phyloP scores from a whole-genome alignment of 2,888 invertebrate species.

The Andrena bicolor region DNA sequence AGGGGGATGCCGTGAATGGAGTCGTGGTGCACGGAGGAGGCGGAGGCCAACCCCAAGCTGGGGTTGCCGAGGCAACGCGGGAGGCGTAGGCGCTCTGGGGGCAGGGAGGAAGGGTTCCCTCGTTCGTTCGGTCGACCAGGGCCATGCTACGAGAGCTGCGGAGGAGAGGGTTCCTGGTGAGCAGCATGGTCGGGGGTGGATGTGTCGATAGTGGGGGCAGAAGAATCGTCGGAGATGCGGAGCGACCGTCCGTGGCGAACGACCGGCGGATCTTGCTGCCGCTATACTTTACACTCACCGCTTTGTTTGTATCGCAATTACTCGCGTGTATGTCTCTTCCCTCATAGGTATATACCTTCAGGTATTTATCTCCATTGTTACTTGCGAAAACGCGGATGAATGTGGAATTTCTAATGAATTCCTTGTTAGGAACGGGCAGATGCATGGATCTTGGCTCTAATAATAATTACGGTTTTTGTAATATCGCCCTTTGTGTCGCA shows the following conservation, averaged over 20 bases:
- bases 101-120: slow-evolving; percentile 73
- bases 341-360: slow-evolving; percentile 37
- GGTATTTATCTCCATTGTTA: slow-evolving; percentile 61
- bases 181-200: slow-evolving; percentile 68
- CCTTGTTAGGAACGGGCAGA: slow-evolving; percentile 18
- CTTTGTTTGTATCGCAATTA: slow-evolving; percentile 41
- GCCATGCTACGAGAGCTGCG: slow-evolving; percentile 66
- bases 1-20: slow-evolving; percentile 81
- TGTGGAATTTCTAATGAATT: background rate
- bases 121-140: slow-evolving; percentile 72
- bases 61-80: slow-evolving; percentile 83
- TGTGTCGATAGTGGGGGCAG: slow-evolving; percentile 65
- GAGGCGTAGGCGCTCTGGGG: slow-evolving; percentile 80
- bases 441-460: background rate
- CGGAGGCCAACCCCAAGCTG: slow-evolving; percentile 83
- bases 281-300: slow-evolving; percentile 24
- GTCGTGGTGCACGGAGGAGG: slow-evolving; percentile 80
- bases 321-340: slow-evolving; percentile 31
- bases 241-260: slow-evolving; percentile 40
- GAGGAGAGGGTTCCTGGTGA: slow-evolving; percentile 62
- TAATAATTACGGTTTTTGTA: no score
- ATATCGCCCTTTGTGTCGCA: no score
- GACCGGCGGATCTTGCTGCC: slow-evolving; percentile 53
- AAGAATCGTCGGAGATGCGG: slow-evolving; percentile 39
- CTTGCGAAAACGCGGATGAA: slow-evolving; percentile 11